Evolutionary conservation across 1,140 invertebrate genomes (phyloP), one percentile per base, ranked within the genome.

Genomic region (Nautilus pompilius): DNA sequence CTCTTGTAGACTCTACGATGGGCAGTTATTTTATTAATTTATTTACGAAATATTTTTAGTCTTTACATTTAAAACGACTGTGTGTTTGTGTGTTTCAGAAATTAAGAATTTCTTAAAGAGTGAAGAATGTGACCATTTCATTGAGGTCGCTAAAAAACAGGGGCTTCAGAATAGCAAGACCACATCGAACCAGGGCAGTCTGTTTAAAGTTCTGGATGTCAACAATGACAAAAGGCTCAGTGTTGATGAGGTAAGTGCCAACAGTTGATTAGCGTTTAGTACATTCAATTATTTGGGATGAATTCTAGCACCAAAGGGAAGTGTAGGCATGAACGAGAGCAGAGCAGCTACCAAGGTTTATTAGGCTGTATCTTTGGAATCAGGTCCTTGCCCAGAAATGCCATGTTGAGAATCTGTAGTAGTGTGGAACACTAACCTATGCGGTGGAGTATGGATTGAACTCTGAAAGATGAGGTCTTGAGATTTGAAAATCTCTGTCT

Each of bases 101-200:
- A 54, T 69, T 5, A 33, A 48, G 24, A 49, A 66, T 26, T 63
- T 69, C 26, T 57, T 69, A 5, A 57, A 53, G 10, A 49, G 33
- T 29, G 61, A 61, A 24, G 67, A 69, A 58, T 66, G 67, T 60
- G 57, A 66, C 20, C 64, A 69, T 63, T 66, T 69, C 15, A 60
- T 63, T 2, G 10, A 28, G 13, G 36, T 63, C 22, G 67, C 67
- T 24, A 63, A 63, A n/a, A 13, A 66, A n/a, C 45, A 41, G 32
- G 67, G 67, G 29, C 29, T 69, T 36, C 20, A 60, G 26, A 29
- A 28, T 24, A 69, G 67, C 51, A 6, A 33, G 10, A 69, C 67
- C n/a, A 28, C 48, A 10, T 57, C 17, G 20, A 48, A 33, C n/a
- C 26, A 36, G 20, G 20, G 2, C 15, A 41, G 20, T 3, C n/a